Evolutionary conservation across 1,140 invertebrate genomes (phyloP).

Genomic region (Vanessa tameamea): DNA sequence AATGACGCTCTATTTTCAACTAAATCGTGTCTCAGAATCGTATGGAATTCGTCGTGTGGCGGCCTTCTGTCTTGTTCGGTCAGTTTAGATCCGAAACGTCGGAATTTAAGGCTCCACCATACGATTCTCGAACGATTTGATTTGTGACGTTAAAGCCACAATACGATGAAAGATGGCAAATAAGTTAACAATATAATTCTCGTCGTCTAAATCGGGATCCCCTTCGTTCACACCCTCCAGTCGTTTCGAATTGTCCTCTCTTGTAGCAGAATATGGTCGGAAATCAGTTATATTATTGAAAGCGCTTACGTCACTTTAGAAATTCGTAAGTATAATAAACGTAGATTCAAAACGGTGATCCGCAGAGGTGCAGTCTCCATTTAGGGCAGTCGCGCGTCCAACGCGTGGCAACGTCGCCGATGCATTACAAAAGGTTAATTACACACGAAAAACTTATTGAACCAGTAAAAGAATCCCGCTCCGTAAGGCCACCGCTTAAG

Average conservation of each 20-base stretch:
- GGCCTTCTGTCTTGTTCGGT: slow-evolving; percentile 55
- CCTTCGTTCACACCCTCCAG: slow-evolving; percentile 29
- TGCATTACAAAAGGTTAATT: slow-evolving; percentile 70
- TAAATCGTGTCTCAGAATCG: slow-evolving; percentile 59
- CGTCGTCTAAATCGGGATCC: slow-evolving; percentile 37
- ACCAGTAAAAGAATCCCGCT: slow-evolving; percentile 56
- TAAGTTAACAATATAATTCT: slow-evolving; percentile 55
- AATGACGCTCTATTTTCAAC: slow-evolving; percentile 70
- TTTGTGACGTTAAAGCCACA: slow-evolving; percentile 25
- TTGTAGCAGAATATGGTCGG: slow-evolving; percentile 19
- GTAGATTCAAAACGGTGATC: slow-evolving; percentile 49
- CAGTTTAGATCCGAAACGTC: slow-evolving; percentile 41
- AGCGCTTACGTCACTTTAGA: slow-evolving; percentile 35
- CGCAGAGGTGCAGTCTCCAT: slow-evolving; percentile 53
- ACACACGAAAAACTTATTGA: slow-evolving; percentile 66
- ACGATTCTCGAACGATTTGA: slow-evolving; percentile 40
- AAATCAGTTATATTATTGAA: slow-evolving; percentile 23
- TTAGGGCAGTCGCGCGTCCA: slow-evolving; percentile 63
- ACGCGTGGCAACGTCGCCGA: slow-evolving; percentile 66
- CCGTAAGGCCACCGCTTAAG: slow-evolving; percentile 70
- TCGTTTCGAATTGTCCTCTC: slow-evolving; percentile 29
- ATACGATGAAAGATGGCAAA: slow-evolving; percentile 32
- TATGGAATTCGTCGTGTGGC: slow-evolving; percentile 62
- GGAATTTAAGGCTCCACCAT: slow-evolving; percentile 23
- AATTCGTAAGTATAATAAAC: slow-evolving; percentile 29